A percentile compares a stretch with the other conserved stretches of the same genome.
phyloP scores from a whole-genome alignment of 2,113 vertebrate genomes.

The Cavia aperea region DNA sequence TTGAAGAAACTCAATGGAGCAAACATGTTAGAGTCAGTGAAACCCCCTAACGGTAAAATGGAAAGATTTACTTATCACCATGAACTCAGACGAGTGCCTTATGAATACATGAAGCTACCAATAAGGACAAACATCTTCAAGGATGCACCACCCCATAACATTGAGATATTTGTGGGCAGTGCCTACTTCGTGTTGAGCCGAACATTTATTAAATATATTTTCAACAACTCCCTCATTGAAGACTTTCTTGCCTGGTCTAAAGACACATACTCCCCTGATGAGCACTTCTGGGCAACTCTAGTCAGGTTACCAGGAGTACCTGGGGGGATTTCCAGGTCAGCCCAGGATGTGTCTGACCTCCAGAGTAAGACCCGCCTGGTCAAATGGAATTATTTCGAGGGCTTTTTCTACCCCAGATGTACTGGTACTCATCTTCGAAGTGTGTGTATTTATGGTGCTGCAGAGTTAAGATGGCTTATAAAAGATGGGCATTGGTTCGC shows the following conservation, averaged over 20 bases:
- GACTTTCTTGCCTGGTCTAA: slow-evolving; percentile 91
- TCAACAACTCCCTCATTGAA: slow-evolving; percentile 76
- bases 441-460: slow-evolving; percentile 88
- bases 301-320: slow-evolving; percentile 86
- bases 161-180: slow-evolving; percentile 89
- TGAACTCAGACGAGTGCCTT: slow-evolving; percentile 80
- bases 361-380: slow-evolving; percentile 92
- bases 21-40: slow-evolving; percentile 90
- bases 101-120: slow-evolving; percentile 82
- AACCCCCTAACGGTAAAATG: slow-evolving; percentile 83
- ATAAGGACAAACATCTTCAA: slow-evolving; percentile 81
- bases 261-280: slow-evolving; percentile 94
- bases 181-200: slow-evolving; percentile 91
- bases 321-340: slow-evolving; percentile 80
- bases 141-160: slow-evolving; percentile 81
- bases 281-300: slow-evolving; percentile 95
- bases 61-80: slow-evolving; percentile 85
- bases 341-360: slow-evolving; percentile 86
- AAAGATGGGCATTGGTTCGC: slow-evolving; percentile 91
- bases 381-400: slow-evolving; percentile 91
- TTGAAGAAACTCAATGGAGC: slow-evolving; percentile 82
- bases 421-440: slow-evolving; percentile 87
- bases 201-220: slow-evolving; percentile 79
- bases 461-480: slow-evolving; percentile 91
- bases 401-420: slow-evolving; percentile 84